Evolutionary conservation across 2,797 vertebrate genomes (phyloP), one percentile per base, ranked within the genome.

Genomic region (Glossophaga mutica): DNA sequence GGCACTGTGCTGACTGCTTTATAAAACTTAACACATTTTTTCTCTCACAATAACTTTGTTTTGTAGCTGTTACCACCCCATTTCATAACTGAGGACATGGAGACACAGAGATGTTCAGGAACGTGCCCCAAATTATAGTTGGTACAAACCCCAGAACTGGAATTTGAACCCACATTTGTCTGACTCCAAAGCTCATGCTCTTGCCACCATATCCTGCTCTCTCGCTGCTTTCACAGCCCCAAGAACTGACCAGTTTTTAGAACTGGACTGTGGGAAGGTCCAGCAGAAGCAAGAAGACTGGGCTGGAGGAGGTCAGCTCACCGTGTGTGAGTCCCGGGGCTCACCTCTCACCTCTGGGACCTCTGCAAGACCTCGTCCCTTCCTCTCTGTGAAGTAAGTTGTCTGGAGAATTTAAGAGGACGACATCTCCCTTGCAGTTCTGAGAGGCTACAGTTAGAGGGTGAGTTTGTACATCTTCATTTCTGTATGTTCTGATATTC

Each of bases 1-100:
- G 92, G 83, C 55, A 93, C n/a, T 57, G 87, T 4, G 16, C 42
- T 86, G 85, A 42, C 74, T 82, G 74, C 87, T 91, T 95, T 87
- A 29, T 62, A 90, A 83, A 84, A 9, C 77, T 68, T 52, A 37
- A 19, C 29, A 87, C 57, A 4, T 65, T n/a, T 39, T 97, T 90
- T 52, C 26, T 95, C 59, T 82, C 59, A 71, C 87, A 92, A 18
- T 82, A 68, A 90, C 62, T 81, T 73, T 81, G 71, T 73, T 34
- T 92, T 87, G 48, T 77, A 71, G 71, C 73, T 90, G 18, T 82
- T 87, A 68, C 37, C 39, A 86, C 34, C 67, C n/a, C n/a, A 26
- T 73, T 94, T 96, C 71, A 37, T 46, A 95, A 92, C 22, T n/a
- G 39, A 96, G 34, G 44, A 46, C 22, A 46, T 9, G 26, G 65